Base-by-base conservation (phyloP, 2,888 invertebrate genomes). In the Agrypnus murinus region DNA sequence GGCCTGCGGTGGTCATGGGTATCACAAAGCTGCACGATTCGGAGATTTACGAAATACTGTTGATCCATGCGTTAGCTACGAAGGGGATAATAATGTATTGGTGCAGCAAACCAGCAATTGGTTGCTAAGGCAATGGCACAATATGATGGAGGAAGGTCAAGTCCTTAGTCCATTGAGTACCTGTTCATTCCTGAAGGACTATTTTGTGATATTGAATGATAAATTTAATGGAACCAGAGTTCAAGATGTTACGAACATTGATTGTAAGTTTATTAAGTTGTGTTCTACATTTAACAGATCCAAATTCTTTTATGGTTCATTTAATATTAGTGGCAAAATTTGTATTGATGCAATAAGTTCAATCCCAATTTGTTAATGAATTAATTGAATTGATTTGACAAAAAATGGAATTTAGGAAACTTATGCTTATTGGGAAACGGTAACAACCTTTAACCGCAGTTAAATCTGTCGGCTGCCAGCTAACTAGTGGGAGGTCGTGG, bases 31-130 rank as follows among this genome's bases (percentile, higher is more conserved):
- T n/a, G 90, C 96, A 14, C 92, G 95, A 77, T 87, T 98, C 19
- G 96, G 96, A 36, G 93, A 94, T 74, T 87, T 98, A 71, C 89
- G 96, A 8, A 92, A 92, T 81, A 94, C 95, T 84, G 93, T 95
- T 84, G 98, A 98, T 84, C 93, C 97, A 0, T 93, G 93, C 43
- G 93, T 95, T 65, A 97, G 97, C 0, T 96, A 96, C 84, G 97
- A 97, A 84, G 97, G 97, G 0, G 97, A 97, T 86, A 97, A 97
- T 86, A 96, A 95, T 85, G 96, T 97, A 17, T 87, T 98, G 2
- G 89, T 93, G 0, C 97, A 97, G 81, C 97, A 97, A 85, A 92
- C 95, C 0, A 94, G 94, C 80, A 97, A 96, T 86, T 97, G 95
- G 92, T 86, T 97, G 64, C 83, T 93, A 53, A 85, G 92, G 0